Evolutionary conservation across 2,888 invertebrate species (phyloP), one percentile per base, ranked within the genome.

Genomic region (Euzetes globulus): DNA sequence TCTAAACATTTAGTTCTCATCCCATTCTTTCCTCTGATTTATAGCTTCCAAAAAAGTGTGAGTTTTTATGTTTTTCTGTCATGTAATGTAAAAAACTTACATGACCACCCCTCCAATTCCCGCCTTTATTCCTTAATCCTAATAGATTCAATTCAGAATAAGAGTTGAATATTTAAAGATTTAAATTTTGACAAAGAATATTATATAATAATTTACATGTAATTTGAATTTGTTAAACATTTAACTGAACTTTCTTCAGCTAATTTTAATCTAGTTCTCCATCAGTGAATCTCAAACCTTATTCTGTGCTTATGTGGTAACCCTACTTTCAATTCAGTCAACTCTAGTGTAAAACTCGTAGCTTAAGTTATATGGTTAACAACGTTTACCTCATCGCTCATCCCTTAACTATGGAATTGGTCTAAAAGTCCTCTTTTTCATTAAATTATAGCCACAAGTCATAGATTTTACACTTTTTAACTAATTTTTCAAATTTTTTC

Each of bases 281-380:
- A n/a, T n/a, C n/a, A n/a, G n/a, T n/a, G n/a, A n/a, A n/a, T n/a
- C n/a, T n/a, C n/a, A n/a, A n/a, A n/a, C n/a, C n/a, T n/a, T n/a
- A n/a, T n/a, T n/a, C n/a, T n/a, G n/a, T n/a, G n/a, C n/a, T n/a
- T n/a, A n/a, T n/a, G n/a, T n/a, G n/a, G n/a, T n/a, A 45, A 45
- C 45, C 45, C 7, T 45, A 11, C 37, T 41, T 17, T n/a, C 33
- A 65, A 33, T 65, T 7, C 13, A 65, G 63, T 37, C 63, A 65
- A 65, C 63, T 65, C 63, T 65, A 11, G 63, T 65, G 63, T 65
- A 65, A n/a, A 65, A 65, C 63, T 41, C 37, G 1, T 7, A 13
- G 6, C 41, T 65, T 65, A n/a, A 19, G 19, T 65, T 65, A 58
- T 58, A 58, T 58, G 15, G 58, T 58, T 29, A 27, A 17, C 29